A percentile compares a stretch with the other conserved stretches of the same genome.
phyloP scores from a whole-genome alignment of 1,140 invertebrate genomes.

The Drusus annulatus region DNA sequence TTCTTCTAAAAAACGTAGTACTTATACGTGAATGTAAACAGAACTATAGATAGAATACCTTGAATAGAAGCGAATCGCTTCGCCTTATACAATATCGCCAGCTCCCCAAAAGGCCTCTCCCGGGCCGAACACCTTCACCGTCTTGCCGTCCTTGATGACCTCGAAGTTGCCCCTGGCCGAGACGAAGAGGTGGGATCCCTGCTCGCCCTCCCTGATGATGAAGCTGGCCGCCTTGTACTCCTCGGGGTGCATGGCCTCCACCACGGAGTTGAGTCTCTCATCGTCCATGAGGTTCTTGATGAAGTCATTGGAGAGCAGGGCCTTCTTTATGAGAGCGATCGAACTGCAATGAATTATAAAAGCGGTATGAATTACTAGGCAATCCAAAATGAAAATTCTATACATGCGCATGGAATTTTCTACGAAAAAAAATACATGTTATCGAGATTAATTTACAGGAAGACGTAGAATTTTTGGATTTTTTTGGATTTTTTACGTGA shows the following conservation, averaged over 20 bases:
- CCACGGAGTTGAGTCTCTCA: slow-evolving; percentile 85
- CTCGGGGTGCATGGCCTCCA: slow-evolving; percentile 92
- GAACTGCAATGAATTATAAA: slow-evolving; percentile 67
- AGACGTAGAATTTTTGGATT: too few relatives aligned
- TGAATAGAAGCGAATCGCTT: slow-evolving; percentile 89
- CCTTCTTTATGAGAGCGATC: slow-evolving; percentile 71
- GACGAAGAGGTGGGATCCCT: slow-evolving; percentile 85
- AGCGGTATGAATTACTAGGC: too few relatives aligned
- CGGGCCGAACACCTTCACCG: slow-evolving; percentile 84
- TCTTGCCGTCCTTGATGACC: slow-evolving; percentile 85
- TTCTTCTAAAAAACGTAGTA: too few relatives aligned
- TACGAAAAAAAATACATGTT: too few relatives aligned
- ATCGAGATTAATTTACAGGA: too few relatives aligned
- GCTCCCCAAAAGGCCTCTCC: slow-evolving; percentile 94
- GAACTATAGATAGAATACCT: slow-evolving; percentile 70
- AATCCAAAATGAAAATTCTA: too few relatives aligned
- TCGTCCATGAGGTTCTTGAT: slow-evolving; percentile 91
- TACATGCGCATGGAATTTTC: too few relatives aligned
- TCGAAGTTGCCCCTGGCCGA: slow-evolving; percentile 89
- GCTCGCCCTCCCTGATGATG: slow-evolving; percentile 91
- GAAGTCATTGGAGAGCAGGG: slow-evolving; percentile 91
- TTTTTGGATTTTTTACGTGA: too few relatives aligned
- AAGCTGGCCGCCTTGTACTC: slow-evolving; percentile 81
- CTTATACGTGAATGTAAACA: too few relatives aligned
- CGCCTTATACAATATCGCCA: slow-evolving; percentile 94